Evolutionary conservation across 2,797 vertebrate genomes (phyloP), one percentile per base, ranked within the genome.

Genomic region (Lagocephalus sceleratus): DNA sequence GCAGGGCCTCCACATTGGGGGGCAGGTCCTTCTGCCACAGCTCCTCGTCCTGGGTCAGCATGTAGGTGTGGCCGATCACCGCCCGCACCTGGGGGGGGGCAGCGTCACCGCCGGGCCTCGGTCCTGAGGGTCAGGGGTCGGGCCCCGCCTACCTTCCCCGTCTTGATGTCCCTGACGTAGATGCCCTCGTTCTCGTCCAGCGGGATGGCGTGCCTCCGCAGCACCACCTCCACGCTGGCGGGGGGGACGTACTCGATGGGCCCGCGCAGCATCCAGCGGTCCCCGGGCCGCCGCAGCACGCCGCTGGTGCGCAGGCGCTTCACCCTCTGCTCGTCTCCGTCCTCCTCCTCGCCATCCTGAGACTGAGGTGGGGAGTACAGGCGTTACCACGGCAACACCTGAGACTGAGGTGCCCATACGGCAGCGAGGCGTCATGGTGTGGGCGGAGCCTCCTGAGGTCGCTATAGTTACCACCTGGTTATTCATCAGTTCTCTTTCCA

Each of bases 121-220:
- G 25, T 25, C 25, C n/a, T n/a, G n/a, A n/a, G 8, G 25, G 25
- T 25, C 25, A 25, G 5, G 25, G 4, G 5, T 6, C 1, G 25
- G 25, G 25, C 6, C 2, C 17, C 19, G 15, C 21, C 1, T 9
- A 94, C 95, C 92, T 93, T 96, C 32, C 94, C 95, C 0, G 89
- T 92, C 57, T 94, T 95, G 73, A 95, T 89, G 66, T 96, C 93
- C 1, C 92, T 74, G 60, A 95, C 93, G 0, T 96, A 97, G 77
- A 97, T 94, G 9, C 94, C 94, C 66, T 96, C 94, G 0, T 94
- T 95, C 81, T 96, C 93, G 1, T 93, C 94, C 75, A 96, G 70
- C 0, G 94, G 94, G 71, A 94, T 92, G 17, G 94, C 87, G 11
- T 85, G 71, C 0, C 92, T 87, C 2, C 68, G 79, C 47, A 94